Evolutionary conservation across 1,140 invertebrate species (phyloP), one percentile per base, ranked within the genome.

Genomic region (Pseudomyrmex sp.): DNA sequence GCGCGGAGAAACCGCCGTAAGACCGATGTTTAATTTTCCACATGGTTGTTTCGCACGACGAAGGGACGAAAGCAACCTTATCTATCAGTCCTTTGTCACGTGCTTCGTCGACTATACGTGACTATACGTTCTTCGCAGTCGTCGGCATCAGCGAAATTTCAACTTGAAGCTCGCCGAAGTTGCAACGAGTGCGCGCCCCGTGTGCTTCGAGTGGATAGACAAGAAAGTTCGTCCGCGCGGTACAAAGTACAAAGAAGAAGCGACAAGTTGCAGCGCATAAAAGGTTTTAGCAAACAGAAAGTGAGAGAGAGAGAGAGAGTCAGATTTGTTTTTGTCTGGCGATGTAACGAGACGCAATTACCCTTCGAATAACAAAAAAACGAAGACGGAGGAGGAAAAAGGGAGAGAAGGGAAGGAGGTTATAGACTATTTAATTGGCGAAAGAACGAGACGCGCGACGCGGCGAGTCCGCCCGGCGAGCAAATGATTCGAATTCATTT

Each of bases 401-500:
- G 46, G 18, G 18, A 12, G 26, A 12, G 1, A 5, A 18, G 18
- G 10, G 46, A 1, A 13, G 12, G 20, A 13, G 12, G 20, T 52
- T 50, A 18, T 52, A 76, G 26, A 52, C 10, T 13, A 4, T n/a
- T 65, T 52, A 54, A 76, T 76, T 76, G 74, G 26, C 18, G 54
- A 65, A 54, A 10, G 7, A 35, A 44, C n/a, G 59, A 54, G n/a
- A 73, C 35, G 20, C 35, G 59, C 58, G 46, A 18, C 7, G 26
- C 26, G 26, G 26, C 26, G 26, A 3, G 15, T 75, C 5, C 13
- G 20, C 15, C 2, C 46, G 3, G 23, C 48, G 48, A 63, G 10
- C 10, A 65, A 76, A 65, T 76, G 23, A 76, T 65, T 7, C 59
- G 23, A 65, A 65, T 76, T 76, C 59, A 50, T 52, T 76, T 54